phyloP scores from a whole-genome alignment of 2,888 invertebrate genomes.

The Rotaria magnacalcarata region DNA sequence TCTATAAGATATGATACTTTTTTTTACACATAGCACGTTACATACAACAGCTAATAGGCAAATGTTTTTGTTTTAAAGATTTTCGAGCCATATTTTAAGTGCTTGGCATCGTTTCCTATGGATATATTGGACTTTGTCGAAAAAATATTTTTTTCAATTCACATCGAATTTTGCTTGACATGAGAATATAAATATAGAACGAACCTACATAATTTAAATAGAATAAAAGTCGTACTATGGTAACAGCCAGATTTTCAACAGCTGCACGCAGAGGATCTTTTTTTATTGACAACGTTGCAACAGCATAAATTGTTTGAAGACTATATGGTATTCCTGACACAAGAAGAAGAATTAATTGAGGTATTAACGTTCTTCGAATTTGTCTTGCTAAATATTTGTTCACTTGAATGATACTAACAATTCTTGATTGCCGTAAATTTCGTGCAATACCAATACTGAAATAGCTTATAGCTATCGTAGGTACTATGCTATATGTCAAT shows the following conservation, averaged over 20 bases:
- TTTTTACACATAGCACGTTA: too few species aligned
- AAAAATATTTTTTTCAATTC: background rate
- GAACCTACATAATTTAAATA: background rate
- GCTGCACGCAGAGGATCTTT: background rate
- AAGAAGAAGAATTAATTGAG: background rate
- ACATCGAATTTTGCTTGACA: background rate
- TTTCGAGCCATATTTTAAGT: too few species aligned
- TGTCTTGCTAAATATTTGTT: background rate
- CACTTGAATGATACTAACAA: background rate
- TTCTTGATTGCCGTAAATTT: background rate
- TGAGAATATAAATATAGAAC: background rate
- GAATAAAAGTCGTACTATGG: background rate
- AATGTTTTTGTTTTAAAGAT: too few species aligned
- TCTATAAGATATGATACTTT: too few species aligned
- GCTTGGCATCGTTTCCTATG: background rate
- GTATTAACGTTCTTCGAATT: background rate
- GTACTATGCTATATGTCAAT: background rate
- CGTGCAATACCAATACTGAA: background rate
- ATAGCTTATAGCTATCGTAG: background rate
- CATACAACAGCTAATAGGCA: too few species aligned
- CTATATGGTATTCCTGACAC: slow-evolving; percentile 2
- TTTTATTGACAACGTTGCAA: background rate
- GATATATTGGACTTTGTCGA: background rate
- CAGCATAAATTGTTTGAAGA: background rate
- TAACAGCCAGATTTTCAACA: background rate